Base-by-base conservation (phyloP, 2,888 invertebrate genomes). In the Ferrisia virgata region DNA sequence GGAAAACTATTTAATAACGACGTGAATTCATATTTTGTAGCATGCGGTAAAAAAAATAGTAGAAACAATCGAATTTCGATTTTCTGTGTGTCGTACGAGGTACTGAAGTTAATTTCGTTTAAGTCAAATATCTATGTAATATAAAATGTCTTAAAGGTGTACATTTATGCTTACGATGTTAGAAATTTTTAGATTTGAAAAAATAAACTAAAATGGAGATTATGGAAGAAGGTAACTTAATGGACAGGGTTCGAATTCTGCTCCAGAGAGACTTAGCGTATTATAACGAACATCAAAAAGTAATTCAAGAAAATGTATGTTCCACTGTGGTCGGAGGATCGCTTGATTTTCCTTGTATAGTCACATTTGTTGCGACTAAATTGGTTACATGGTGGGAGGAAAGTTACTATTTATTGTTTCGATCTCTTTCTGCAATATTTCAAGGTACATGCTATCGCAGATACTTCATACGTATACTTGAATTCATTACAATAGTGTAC, bases 151-250 rank as follows among this genome's bases (percentile, higher is more conserved):
- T 53, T 53, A n/a, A n/a, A n/a, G n/a, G n/a, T n/a, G n/a, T n/a
- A n/a, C n/a, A n/a, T n/a, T n/a, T n/a, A n/a, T n/a, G n/a, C n/a
- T n/a, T n/a, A n/a, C n/a, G n/a, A n/a, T n/a, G n/a, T 18, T 53
- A 22, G 53, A 22, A 53, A 4, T 53, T 18, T 53, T 22, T 53
- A 53, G 53, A 53, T 53, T 53, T 53, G 18, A 15, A 58, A 47
- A 47, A 18, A 5, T 13, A 81, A 53, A 22, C 72, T 39, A 86
- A 87, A 86, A 95, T 95, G 95, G 95, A 95, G 89, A 94, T 95
- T 69, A 95, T 95, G 90, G 95, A 95, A 92, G 95, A 95, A 91
- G 95, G 95, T 22, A 95, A 95, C 91, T 92, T 95, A 89, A 94
- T 95, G 92, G 95, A 95, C 89, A 92, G 95, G 86, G 94, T 95